Evolutionary conservation across 2,113 vertebrate species (phyloP).

Genomic region (Coreoperca whiteheadi): DNA sequence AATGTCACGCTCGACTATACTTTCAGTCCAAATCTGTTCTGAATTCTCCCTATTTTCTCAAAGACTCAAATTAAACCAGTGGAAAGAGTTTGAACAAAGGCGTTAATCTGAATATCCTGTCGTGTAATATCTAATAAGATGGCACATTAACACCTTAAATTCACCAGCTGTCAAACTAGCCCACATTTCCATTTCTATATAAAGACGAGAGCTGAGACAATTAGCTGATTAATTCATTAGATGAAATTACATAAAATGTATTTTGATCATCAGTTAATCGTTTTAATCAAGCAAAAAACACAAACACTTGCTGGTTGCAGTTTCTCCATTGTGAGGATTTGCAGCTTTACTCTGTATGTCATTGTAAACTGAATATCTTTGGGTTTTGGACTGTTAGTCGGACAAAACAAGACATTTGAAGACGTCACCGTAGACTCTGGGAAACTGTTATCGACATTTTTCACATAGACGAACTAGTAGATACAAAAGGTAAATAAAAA

Average conservation of each 20-base stretch:
- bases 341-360: not conserved
- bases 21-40: constrained; percentile 24
- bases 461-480: not conserved
- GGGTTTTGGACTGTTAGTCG: not conserved
- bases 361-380: not conserved
- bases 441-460: not conserved
- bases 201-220: not conserved
- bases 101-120: constrained; percentile 49
- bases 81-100: constrained; percentile 14
- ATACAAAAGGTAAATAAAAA: not conserved
- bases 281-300: not conserved
- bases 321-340: not conserved
- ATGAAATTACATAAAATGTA: not conserved
- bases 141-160: constrained; percentile 42
- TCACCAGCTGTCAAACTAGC: not conserved
- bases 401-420: constrained; percentile 1
- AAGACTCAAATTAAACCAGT: not conserved
- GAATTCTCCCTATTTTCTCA: not conserved
- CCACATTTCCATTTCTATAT: not conserved
- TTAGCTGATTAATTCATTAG: not conserved
- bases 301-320: not conserved
- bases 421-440: not conserved
- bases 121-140: not conserved
- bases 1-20: not conserved
- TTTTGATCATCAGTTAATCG: not conserved